A percentile compares a stretch with the other conserved stretches of the same genome.
Conservation (phyloP, 2,113 vertebrate genomes). For the Canis aureus region DNA sequence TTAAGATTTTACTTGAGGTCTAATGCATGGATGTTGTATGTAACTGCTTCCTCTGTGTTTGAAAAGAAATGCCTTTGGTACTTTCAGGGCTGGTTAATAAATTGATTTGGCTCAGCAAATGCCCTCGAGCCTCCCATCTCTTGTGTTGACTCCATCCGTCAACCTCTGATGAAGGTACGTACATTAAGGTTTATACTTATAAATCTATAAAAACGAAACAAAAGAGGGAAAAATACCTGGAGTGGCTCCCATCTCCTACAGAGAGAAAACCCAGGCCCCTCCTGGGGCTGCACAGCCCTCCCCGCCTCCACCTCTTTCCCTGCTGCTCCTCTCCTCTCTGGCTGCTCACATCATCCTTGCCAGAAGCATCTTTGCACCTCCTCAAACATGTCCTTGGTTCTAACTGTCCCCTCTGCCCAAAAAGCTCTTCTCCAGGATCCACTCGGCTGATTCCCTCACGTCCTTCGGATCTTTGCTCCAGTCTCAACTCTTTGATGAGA, state of each 20-base stretch:
- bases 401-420: neutral
- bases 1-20: neutral
- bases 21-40: neutral
- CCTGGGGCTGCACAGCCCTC: neutral
- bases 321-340: neutral
- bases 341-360: neutral
- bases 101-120: neutral
- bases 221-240: neutral
- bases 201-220: neutral
- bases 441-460: neutral
- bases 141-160: neutral
- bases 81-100: neutral
- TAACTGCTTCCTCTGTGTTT: neutral
- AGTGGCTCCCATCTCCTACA: rapidly evolving
- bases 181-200: neutral
- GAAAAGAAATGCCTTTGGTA: neutral
- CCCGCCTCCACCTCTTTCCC: neutral
- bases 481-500: neutral
- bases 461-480: neutral
- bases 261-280: neutral
- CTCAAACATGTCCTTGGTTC: neutral
- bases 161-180: neutral
- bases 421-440: neutral
- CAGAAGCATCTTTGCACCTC: neutral
- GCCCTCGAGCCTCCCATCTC: neutral